Evolutionary conservation across 2,113 vertebrate genomes (phyloP).

Genomic region (Myotis lucifugus): DNA sequence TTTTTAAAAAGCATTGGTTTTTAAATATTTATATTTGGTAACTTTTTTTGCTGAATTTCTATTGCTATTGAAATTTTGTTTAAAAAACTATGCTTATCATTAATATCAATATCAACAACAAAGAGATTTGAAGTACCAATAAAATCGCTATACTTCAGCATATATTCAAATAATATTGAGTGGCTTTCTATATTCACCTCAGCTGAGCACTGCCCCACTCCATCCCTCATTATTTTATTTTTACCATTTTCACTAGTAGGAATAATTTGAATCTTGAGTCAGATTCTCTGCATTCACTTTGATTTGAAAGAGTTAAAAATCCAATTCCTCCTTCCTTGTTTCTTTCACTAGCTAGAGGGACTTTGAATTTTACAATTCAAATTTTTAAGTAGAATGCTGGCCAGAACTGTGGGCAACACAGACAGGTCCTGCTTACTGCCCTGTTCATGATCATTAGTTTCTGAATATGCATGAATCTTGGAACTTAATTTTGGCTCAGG

Average conservation of each 20-base stretch:
- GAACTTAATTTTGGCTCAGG: constrained; percentile 48
- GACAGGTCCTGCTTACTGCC: neutral
- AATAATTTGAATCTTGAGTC: neutral
- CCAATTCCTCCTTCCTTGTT: neutral
- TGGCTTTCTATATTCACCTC: neutral
- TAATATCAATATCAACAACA: neutral
- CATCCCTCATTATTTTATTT: neutral
- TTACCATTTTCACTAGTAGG: constrained; percentile 6
- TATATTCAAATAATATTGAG: neutral
- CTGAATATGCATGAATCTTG: constrained; percentile 21
- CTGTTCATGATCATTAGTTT: neutral
- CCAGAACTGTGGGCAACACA: neutral
- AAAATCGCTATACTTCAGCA: neutral
- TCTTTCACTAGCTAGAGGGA: neutral
- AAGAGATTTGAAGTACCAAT: neutral
- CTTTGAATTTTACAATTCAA: neutral
- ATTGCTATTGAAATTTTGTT: neutral
- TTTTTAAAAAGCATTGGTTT: neutral
- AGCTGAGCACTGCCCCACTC: neutral
- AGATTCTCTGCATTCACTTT: constrained; percentile 19
- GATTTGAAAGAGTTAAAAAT: constrained; percentile 35
- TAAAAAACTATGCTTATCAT: neutral
- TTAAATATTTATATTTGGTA: constrained; percentile 38
- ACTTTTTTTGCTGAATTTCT: neutral
- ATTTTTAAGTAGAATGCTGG: neutral